A percentile compares a stretch with the other conserved stretches of the same genome.
Evolutionary conservation across 2,888 invertebrate genomes (phyloP).

Genomic region (Thyatira batis): DNA sequence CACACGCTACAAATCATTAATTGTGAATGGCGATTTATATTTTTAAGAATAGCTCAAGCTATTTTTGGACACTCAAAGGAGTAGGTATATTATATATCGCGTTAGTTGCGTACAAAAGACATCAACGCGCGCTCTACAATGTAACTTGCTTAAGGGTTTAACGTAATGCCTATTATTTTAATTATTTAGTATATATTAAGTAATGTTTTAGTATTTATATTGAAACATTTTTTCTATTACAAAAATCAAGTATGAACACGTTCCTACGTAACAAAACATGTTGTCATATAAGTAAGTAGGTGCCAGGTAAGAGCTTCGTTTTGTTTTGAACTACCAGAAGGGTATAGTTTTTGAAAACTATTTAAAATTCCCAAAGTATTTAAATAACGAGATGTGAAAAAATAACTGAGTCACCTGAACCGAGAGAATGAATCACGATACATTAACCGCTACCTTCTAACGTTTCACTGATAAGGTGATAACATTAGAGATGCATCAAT

Average conservation of each 20-base stretch:
- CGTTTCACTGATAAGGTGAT: conserved; percentile 59
- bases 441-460: conserved; percentile 61
- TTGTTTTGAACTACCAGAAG: neutral
- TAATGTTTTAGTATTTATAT: conserved; percentile 4
- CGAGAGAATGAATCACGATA: conserved; percentile 54
- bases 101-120: conserved; percentile 32
- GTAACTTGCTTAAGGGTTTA: neutral
- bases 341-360: conserved; percentile 14
- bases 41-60: neutral
- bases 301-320: neutral
- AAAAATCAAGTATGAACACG: neutral
- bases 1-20: neutral
- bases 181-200: neutral
- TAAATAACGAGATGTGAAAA: conserved; percentile 19
- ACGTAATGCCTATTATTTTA: neutral
- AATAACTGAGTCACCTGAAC: conserved; percentile 52
- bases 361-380: conserved; percentile 25
- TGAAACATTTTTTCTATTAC: too few species aligned
- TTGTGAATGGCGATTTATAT: neutral
- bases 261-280: neutral
- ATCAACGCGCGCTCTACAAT: conserved; percentile 37
- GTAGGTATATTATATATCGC: neutral
- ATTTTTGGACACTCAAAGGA: neutral
- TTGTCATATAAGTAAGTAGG: neutral
- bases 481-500: conserved; percentile 50